Evolutionary conservation across 1,140 invertebrate genomes (phyloP).

Genomic region (Drosophila nigrodunni): DNA sequence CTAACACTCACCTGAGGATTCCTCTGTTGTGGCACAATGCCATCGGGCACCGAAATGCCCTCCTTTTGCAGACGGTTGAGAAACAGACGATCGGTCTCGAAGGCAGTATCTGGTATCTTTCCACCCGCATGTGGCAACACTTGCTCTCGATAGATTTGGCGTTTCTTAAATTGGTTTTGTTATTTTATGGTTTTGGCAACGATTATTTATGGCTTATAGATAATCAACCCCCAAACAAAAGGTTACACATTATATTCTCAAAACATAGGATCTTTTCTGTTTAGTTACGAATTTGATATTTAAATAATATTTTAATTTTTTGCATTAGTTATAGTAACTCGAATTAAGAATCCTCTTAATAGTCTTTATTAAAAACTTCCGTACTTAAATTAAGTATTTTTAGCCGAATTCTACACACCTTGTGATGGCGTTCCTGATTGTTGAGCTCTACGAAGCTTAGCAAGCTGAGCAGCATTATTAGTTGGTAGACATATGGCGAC

Average conservation of each 20-base stretch:
- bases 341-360: too few relatives aligned
- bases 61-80: conserved; percentile 88
- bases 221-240: too few relatives aligned
- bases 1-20: conserved; percentile 72
- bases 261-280: too few relatives aligned
- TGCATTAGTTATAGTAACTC: too few relatives aligned
- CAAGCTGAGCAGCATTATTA: conserved; percentile 49
- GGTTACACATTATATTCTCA: too few relatives aligned
- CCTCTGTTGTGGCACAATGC: conserved; percentile 86
- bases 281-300: too few relatives aligned
- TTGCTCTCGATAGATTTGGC: conserved; percentile 88
- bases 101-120: conserved; percentile 88
- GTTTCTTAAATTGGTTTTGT: conserved; percentile 85
- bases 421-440: conserved; percentile 62
- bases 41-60: conserved; percentile 87
- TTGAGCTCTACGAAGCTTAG: conserved; percentile 41
- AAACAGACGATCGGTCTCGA: conserved; percentile 87
- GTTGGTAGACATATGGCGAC: conserved; percentile 38
- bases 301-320: too few relatives aligned
- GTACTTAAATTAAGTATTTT: too few relatives aligned
- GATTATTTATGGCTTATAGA: conserved; percentile 53
- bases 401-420: conserved; percentile 55
- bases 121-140: conserved; percentile 87
- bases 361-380: too few relatives aligned
- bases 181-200: conserved; percentile 6